Evolutionary conservation across 2,888 invertebrate genomes (phyloP), one percentile per base, ranked within the genome.

Genomic region (Pollenia griseotomentosa): DNA sequence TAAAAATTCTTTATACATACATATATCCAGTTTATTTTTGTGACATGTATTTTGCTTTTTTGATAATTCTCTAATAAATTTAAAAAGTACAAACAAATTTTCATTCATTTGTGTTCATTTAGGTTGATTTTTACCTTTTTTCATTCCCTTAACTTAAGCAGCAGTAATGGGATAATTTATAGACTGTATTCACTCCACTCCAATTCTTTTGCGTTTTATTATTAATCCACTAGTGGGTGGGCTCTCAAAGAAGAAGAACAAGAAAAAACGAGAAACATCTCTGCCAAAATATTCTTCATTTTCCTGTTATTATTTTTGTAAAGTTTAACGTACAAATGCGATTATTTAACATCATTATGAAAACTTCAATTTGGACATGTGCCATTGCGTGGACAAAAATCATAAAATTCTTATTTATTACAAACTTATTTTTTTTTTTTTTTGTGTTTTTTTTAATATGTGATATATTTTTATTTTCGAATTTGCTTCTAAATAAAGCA

Each of bases 361-460:
- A 71, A 86, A 86, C 75, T 86, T 86, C 83, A 86, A 80, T 83
- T 86, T 86, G 86, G 86, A 86, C 79, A 80, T 71, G 70, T 86
- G 86, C 86, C 86, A 86, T 77, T 44, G 65, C 61, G 53, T 61
- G 71, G 48, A 66, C 12, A 55, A 78, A 70, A 71, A 74, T 53
- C 79, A 86, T 79, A 71, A 83, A 57, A 75, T 79, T 73, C 78
- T 66, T 79, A 81, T 82, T 63, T 55, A 78, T 75, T 82, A 71
- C 70, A 53, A n/a, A 57, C 16, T 57, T 65, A 48, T 59, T 59
- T 48, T 65, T 5, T 16, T 40, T 61, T 12, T 61, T 61, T 61
- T 63, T 4, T 73, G 71, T 42, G 2, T 23, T 40, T 23, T 6
- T n/a, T 68, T 55, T 11, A 2, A 48, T 19, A 53, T 65, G 23